Evolutionary conservation across 2,113 vertebrate genomes (phyloP).

Genomic region (Laticauda colubrina): DNA sequence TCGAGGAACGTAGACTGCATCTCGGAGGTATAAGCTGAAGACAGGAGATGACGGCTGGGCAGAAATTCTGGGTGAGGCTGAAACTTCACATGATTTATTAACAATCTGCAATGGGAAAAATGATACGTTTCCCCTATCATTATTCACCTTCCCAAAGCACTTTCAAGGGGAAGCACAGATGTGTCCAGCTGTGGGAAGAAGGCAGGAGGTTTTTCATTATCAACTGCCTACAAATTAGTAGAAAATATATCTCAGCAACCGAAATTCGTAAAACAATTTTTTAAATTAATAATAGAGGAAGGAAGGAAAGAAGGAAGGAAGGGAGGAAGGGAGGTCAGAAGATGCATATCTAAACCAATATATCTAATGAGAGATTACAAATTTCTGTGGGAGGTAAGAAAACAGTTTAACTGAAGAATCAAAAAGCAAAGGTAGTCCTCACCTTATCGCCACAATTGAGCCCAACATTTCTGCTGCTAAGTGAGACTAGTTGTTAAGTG

Average conservation of each 20-base stretch:
- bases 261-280: not conserved
- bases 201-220: not conserved
- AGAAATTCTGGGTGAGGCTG: not conserved
- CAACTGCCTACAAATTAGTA: conserved; percentile 4
- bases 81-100: conserved; percentile 12
- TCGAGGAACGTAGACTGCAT: not conserved
- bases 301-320: not conserved
- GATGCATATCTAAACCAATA: not conserved
- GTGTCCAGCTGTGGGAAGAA: conserved; percentile 14
- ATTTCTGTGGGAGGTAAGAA: not conserved
- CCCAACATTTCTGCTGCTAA: not conserved
- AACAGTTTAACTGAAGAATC: not conserved
- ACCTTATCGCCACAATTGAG: not conserved
- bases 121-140: conserved; percentile 2
- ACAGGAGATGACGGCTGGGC: not conserved
- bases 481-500: not conserved
- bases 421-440: not conserved
- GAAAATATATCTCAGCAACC: not conserved
- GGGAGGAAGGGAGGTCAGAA: not conserved
- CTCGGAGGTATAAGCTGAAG: not conserved
- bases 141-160: conserved; percentile 11
- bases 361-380: not conserved
- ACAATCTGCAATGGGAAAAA: not conserved
- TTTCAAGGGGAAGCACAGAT: conserved; percentile 13
- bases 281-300: not conserved